phyloP scores from a whole-genome alignment of 2,888 invertebrate species.

The Dolichomitus sp. region DNA sequence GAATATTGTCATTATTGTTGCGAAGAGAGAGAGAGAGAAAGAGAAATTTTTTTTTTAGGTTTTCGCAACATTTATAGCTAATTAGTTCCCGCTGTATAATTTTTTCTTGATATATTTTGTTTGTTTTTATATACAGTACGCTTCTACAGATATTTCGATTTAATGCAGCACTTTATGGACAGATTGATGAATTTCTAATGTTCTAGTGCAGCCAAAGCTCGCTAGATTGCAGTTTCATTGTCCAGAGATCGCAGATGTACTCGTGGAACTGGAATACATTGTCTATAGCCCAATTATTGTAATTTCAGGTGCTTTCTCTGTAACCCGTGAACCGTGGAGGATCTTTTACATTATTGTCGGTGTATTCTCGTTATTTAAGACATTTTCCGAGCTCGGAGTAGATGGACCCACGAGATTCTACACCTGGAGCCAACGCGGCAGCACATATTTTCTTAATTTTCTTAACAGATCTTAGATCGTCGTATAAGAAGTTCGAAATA shows the following conservation, averaged over 20 bases:
- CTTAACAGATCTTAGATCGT: constrained; percentile 52
- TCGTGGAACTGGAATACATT: constrained; percentile 4
- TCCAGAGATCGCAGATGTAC: background rate
- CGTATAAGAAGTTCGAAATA: constrained; percentile 53
- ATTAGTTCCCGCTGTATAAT: constrained; percentile 36
- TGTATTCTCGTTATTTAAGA: constrained; percentile 29
- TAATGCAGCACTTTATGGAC: constrained; percentile 7
- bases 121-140: constrained; percentile 23
- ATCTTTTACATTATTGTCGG: constrained; percentile 16
- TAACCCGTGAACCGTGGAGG: background rate
- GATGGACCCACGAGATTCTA: constrained; percentile 11
- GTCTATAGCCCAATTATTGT: background rate
- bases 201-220: constrained; percentile 1
- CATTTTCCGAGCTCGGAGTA: constrained; percentile 27
- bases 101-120: constrained; percentile 37
- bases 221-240: background rate
- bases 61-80: constrained; percentile 27
- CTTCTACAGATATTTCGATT: constrained; percentile 40
- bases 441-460: constrained; percentile 23
- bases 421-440: background rate
- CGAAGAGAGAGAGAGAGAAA: background rate
- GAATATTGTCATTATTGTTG: constrained; percentile 7
- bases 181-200: constrained; percentile 11
- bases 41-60: constrained; percentile 29
- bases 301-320: constrained; percentile 29